Conservation (phyloP, 1,140 invertebrate species). For the Charaxes varanes region DNA sequence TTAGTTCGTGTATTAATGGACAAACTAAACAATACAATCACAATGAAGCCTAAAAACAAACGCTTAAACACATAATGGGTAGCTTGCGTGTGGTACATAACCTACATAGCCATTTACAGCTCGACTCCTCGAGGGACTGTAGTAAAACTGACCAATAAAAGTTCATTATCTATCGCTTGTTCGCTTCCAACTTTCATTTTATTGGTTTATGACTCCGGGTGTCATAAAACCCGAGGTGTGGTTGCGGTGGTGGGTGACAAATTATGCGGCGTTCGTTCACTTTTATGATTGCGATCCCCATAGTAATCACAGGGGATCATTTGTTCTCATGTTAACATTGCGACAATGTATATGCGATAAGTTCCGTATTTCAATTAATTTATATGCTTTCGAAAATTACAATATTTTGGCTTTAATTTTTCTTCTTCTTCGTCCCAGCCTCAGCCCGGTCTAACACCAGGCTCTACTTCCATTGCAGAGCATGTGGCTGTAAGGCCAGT, state of each 20-base stretch:
- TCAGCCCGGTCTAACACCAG: too few species aligned
- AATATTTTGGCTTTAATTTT: too few species aligned
- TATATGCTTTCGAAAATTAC: too few species aligned
- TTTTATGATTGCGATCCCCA: slow-evolving; percentile 16
- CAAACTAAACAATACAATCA: too few species aligned
- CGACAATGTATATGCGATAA: background rate
- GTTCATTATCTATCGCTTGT: slow-evolving; percentile 70
- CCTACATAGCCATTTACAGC: slow-evolving; percentile 34
- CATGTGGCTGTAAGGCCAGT: too few species aligned
- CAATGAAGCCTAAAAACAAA: slow-evolving; percentile 13
- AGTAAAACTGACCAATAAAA: slow-evolving; percentile 72
- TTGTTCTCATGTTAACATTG: slow-evolving; percentile 1
- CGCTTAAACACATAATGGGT: slow-evolving; percentile 9
- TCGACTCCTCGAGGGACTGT: slow-evolving; percentile 49
- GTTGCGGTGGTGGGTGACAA: slow-evolving; percentile 19
- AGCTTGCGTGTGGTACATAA: slow-evolving; percentile 25
- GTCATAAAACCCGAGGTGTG: slow-evolving; percentile 41
- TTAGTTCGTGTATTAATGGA: too few species aligned
- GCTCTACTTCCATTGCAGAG: too few species aligned
- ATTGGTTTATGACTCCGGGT: slow-evolving; percentile 56
- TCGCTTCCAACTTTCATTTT: slow-evolving; percentile 69
- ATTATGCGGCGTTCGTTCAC: slow-evolving; percentile 14
- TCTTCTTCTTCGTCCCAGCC: too few species aligned
- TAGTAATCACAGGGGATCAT: slow-evolving; percentile 3
- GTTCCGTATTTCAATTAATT: too few species aligned